Percentiles rank a stretch among this genome's conserved stretches.
Conservation (phyloP, 2,797 vertebrate genomes). For the Odontamblyopus rebecca region DNA sequence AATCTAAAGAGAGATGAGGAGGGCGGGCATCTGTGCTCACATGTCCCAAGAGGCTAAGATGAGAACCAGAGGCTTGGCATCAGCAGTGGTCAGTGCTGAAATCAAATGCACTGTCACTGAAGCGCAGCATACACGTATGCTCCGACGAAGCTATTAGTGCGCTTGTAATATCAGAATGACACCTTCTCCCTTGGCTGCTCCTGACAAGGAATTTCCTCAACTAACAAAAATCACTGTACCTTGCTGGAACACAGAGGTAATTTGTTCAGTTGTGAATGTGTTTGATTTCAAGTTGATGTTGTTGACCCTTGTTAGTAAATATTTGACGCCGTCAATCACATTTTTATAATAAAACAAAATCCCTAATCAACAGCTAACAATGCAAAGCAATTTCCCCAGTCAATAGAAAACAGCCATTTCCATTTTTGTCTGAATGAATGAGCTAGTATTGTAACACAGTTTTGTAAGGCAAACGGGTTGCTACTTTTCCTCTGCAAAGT, state of each 20-base stretch:
- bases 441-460: conserved; percentile 42
- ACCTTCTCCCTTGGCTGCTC: conserved; percentile 77
- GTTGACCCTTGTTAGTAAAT: conserved; percentile 39
- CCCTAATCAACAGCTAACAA: conserved; percentile 61
- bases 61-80: conserved; percentile 70
- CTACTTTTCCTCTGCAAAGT: conserved; percentile 60
- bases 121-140: conserved; percentile 76
- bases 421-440: conserved; percentile 62
- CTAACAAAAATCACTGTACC: conserved; percentile 64
- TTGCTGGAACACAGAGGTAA: conserved; percentile 61
- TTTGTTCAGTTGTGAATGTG: conserved; percentile 73
- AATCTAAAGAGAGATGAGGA: conserved; percentile 46
- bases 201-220: conserved; percentile 74
- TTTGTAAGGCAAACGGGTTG: conserved; percentile 54
- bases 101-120: conserved; percentile 70
- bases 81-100: conserved; percentile 73
- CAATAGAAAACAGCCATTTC: conserved; percentile 62
- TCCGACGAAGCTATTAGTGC: conserved; percentile 73
- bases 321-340: conserved; percentile 56
- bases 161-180: conserved; percentile 70
- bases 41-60: conserved; percentile 66
- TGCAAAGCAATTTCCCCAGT: conserved; percentile 63
- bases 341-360: conserved; percentile 54
- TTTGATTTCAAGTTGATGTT: conserved; percentile 59
- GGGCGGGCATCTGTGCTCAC: conserved; percentile 43